A percentile compares a stretch with the other conserved stretches of the same genome.
Evolutionary conservation across 2,797 vertebrate genomes (phyloP).

Genomic region (Sebastes trivittatus): DNA sequence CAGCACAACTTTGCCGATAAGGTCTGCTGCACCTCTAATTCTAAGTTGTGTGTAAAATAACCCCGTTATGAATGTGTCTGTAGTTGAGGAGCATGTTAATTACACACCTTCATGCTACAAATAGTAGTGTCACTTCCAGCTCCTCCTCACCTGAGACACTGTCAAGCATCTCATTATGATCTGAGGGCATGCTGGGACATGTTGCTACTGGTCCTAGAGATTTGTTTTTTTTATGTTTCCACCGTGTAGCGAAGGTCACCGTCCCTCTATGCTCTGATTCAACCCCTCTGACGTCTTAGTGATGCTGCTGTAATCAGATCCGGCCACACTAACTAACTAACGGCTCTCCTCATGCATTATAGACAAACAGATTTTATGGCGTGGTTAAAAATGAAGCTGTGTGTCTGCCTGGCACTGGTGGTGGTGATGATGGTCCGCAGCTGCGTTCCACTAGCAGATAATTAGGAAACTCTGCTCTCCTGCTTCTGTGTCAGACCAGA

Average conservation of each 20-base stretch:
- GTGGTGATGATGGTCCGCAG: slow-evolving; percentile 12
- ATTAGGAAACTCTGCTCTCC: slow-evolving; percentile 29
- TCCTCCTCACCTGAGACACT: slow-evolving; percentile 5
- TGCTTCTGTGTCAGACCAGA: slow-evolving; percentile 10
- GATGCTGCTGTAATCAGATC: slow-evolving; percentile 69
- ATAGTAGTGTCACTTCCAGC: slow-evolving; percentile 17
- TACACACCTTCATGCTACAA: slow-evolving; percentile 41
- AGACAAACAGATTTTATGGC: slow-evolving; percentile 58
- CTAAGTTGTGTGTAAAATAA: slow-evolving; percentile 13
- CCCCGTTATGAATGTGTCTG: not conserved
- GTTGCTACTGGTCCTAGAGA: slow-evolving; percentile 34
- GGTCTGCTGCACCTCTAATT: slow-evolving; percentile 23
- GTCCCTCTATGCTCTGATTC: slow-evolving; percentile 46
- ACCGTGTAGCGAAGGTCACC: slow-evolving; percentile 40
- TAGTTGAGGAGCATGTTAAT: slow-evolving; percentile 44
- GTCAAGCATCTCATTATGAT: slow-evolving; percentile 53
- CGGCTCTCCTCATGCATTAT: slow-evolving; percentile 70
- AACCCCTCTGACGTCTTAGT: slow-evolving; percentile 35
- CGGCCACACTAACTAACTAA: slow-evolving; percentile 37
- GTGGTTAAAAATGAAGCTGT: slow-evolving; percentile 38
- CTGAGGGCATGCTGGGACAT: slow-evolving; percentile 42
- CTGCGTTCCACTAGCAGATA: slow-evolving; percentile 32
- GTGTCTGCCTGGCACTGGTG: slow-evolving; percentile 14
- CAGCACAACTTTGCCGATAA: not conserved
- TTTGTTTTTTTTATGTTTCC: slow-evolving; percentile 40